These are phyloP conservation scores for Odontesthes bonariensis DNA, from an alignment of 2,113 vertebrate genomes.

Conservation along the genomic window DNA sequence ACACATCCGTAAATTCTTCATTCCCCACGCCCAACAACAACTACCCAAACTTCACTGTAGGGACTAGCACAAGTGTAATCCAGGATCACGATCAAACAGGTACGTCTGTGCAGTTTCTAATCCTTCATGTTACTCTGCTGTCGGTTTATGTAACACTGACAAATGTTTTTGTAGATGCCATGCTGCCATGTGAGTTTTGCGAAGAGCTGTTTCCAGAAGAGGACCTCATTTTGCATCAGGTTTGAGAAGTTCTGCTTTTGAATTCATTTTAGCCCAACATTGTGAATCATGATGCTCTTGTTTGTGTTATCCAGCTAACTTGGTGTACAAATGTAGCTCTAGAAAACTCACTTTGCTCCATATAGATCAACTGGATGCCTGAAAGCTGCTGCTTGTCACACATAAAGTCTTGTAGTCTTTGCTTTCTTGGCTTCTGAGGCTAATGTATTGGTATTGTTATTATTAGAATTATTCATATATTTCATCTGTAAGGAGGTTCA, in stretches of 20 bases:
- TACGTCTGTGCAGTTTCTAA: conserved; percentile 1
- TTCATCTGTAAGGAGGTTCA: too few species aligned
- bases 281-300: not conserved
- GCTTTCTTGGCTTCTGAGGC: too few species aligned
- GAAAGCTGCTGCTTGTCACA: too few species aligned
- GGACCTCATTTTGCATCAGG: conserved; percentile 97
- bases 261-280: not conserved
- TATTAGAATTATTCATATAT: too few species aligned
- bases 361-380: too few species aligned
- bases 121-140: not conserved
- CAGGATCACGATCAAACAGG: conserved; percentile 67
- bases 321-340: not conserved
- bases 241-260: conserved; percentile 58
- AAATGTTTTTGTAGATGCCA: conserved; percentile 69
- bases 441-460: too few species aligned
- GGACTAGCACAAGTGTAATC: conserved; percentile 40
- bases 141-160: conserved; percentile 3
- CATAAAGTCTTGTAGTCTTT: too few species aligned
- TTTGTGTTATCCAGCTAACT: not conserved
- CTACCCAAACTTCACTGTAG: conserved; percentile 49
- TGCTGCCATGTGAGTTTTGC: conserved; percentile 97
- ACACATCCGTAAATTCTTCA: conserved; percentile 49
- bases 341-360: too few species aligned
- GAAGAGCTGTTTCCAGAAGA: conserved; percentile 95
- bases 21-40: conserved; percentile 71